A percentile compares a stretch with the other conserved stretches of the same genome.
phyloP scores from a whole-genome alignment of 2,113 vertebrate genomes.

The Tachycineta bicolor region DNA sequence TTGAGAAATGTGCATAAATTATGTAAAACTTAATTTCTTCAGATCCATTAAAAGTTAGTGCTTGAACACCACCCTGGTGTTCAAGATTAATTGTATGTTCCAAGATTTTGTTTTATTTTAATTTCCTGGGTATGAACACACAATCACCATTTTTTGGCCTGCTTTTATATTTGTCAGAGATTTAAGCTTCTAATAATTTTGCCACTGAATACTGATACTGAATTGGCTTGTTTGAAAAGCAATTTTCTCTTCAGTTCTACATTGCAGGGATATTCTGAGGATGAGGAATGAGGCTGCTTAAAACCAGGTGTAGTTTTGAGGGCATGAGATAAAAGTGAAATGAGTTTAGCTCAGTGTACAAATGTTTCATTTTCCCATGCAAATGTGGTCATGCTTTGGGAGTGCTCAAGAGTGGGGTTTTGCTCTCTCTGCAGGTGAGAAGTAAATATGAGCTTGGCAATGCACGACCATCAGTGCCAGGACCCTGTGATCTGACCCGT shows the following conservation, averaged over 20 bases:
- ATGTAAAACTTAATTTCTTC: neutral
- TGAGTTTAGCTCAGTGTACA: neutral
- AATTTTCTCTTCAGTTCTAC: neutral
- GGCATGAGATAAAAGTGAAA: neutral
- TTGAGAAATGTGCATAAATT: neutral
- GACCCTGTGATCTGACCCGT: neutral
- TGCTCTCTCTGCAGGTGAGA: conserved; percentile 24
- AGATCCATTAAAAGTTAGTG: neutral
- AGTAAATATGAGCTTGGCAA: neutral
- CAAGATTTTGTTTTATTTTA: neutral
- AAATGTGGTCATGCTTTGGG: neutral
- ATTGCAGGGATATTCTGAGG: neutral
- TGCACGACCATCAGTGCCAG: accelerated
- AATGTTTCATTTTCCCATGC: neutral
- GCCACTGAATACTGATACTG: neutral
- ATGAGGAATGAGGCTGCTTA: neutral
- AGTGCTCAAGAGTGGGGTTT: conserved; percentile 4
- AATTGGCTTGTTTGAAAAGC: neutral
- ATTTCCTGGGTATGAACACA: neutral
- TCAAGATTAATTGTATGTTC: neutral
- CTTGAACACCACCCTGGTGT: neutral
- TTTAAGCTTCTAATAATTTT: neutral
- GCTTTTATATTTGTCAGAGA: neutral
- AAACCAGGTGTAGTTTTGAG: neutral
- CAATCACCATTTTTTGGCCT: neutral